Base-by-base conservation (phyloP, 2,888 invertebrate genomes). In the Drosophila nr. fundita region DNA sequence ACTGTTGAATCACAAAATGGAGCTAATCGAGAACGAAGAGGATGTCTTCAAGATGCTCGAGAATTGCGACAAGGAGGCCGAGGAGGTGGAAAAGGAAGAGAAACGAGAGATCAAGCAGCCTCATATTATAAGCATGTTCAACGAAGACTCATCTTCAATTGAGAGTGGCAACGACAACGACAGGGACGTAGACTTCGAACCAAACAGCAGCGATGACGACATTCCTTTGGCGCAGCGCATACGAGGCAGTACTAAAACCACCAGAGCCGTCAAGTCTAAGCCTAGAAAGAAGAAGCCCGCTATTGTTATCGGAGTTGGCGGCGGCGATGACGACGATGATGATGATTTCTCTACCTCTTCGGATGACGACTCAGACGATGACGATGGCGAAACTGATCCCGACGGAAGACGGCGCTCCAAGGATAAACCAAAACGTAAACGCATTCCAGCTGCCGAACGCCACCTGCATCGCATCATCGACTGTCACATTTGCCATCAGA, bases 11-110 rank as follows among this genome's bases (percentile, higher is more conserved):
- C 87, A 90, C 54, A 91, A 91, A 66, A 86, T 91, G 82, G 92
- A 91, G 53, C 62, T 92, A 24, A 84, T 92, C 24, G 92, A 91
- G 49, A 92, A 91, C 55, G 92, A 91, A 53, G 92, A 91, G 45
- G 92, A 91, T 64, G 92, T 91, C 1, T 91, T 91, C 21, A 91
- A 91, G 64, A 91, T 91, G 92, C 75, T 91, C 42, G 92, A 92
- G 63, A 83, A 83, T 63, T 91, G 91, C 2, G 92, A 91, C 65
- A 91, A 92, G 48, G 87, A 92, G 42, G 89, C 82, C 24, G 81
- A 87, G 36, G 92, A 91, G 53, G 90, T 82, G n/a, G 90, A 82
- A 42, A 81, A 87, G 15, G 76, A 81, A 18, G 71, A 76, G 18
- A 60, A 68, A 24, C 70, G 59, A n/a, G 73, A 68, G 5, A 11